Evolutionary conservation across 1,140 invertebrate genomes (phyloP), one percentile per base, ranked within the genome.

Genomic region (Philaenus spumarius): DNA sequence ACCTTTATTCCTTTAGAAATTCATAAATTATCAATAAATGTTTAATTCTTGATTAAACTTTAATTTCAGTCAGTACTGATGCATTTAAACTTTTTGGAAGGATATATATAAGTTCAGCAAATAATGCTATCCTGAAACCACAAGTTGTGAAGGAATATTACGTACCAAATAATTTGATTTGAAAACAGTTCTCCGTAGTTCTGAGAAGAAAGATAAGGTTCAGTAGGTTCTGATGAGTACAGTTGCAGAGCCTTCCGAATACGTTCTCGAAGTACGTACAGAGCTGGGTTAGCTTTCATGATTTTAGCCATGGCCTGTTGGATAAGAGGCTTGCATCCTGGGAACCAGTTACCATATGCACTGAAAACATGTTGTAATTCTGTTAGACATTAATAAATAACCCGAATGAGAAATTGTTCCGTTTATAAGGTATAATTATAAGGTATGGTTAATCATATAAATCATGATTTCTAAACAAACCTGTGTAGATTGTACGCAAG

Each of bases 261-360:
- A 65, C 97, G 83, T 73, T 99, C 97, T 17, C 97, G 79, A 34
- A 99, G 74, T 53, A 99, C 97, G 73, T 99, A 99, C 50, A 99
- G 74, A 0, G 97, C 97, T 0, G 97, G 97, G 80, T 99, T 99
- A 1, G 97, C 96, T 73, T 99, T 99, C 94, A 99, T 99, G 46
- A 99, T 99, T 74, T 99, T 99, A 0, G 96, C 95, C 97, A 99
- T 99, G 0, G 97, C 97, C 75, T 99, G 96, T 69, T 99, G 97
- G 63, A 99, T 98, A 1, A 99, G 78, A 0, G 96, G 95, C 69
- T 99, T 99, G 70, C 90, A 93, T 30, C 97, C 97, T 0, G 97
- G 97, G 82, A 98, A 99, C 97, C 97, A 99, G 72, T 99, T 98
- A n/a, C 97, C 97, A 74, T 97, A 99, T 0, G 95, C 97, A 69